These are phyloP conservation scores for Pelmatolapia mariae DNA, from an alignment of 2,113 vertebrate genomes.

Conservation along the genomic window DNA sequence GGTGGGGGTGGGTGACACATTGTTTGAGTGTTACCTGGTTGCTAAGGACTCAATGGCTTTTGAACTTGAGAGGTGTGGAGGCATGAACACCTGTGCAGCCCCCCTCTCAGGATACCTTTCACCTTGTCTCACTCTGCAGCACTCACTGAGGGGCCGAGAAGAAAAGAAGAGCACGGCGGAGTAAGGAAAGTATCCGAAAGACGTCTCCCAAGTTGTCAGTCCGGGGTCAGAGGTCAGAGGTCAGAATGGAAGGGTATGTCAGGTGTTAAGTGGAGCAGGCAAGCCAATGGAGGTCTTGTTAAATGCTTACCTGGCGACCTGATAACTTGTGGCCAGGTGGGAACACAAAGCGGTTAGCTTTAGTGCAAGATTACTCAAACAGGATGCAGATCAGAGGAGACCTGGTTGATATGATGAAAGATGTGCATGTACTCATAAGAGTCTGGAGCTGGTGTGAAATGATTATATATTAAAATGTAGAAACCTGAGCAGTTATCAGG, in stretches of 20 bases:
- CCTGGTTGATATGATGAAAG: background rate
- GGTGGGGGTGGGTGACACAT: slow-evolving; percentile 46
- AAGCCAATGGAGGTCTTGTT: slow-evolving; percentile 53
- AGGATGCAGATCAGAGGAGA: slow-evolving; percentile 45
- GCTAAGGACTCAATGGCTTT: slow-evolving; percentile 66
- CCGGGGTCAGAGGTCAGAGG: slow-evolving; percentile 66
- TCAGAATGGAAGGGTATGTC: slow-evolving; percentile 67
- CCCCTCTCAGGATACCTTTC: slow-evolving; percentile 62
- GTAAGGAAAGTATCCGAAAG: slow-evolving; percentile 64
- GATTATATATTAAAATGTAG: background rate
- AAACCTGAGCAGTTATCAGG: background rate
- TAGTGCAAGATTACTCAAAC: slow-evolving; percentile 39
- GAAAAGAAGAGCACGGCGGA: slow-evolving; percentile 39
- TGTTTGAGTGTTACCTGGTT: slow-evolving; percentile 64
- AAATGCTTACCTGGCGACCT: slow-evolving; percentile 58
- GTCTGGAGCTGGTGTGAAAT: background rate
- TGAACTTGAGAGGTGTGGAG: slow-evolving; percentile 76
- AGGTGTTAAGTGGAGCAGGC: slow-evolving; percentile 79
- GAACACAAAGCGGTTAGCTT: slow-evolving; percentile 55
- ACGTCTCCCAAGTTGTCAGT: slow-evolving; percentile 62
- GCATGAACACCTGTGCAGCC: slow-evolving; percentile 72
- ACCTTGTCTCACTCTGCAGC: slow-evolving; percentile 61
- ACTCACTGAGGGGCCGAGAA: slow-evolving; percentile 58
- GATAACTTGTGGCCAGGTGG: slow-evolving; percentile 71
- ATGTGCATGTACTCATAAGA: background rate